phyloP scores from a whole-genome alignment of 1,140 invertebrate species.

The Formica exsecta region DNA sequence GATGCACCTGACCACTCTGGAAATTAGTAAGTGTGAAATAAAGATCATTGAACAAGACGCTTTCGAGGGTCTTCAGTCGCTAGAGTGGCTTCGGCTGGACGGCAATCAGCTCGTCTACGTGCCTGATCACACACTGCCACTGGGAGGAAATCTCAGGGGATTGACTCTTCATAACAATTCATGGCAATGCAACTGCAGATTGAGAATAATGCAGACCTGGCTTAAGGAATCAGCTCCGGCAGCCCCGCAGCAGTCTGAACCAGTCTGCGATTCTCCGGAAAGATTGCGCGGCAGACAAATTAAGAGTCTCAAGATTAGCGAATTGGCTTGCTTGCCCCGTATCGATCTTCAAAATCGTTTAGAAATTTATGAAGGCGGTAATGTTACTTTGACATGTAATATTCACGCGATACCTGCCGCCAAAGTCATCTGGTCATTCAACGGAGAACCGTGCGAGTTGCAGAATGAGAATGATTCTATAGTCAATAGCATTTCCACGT shows the following conservation, averaged over 20 bases:
- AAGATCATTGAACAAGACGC: slow-evolving; percentile 92
- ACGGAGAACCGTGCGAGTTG: slow-evolving; percentile 88
- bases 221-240: slow-evolving; percentile 90
- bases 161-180: slow-evolving; percentile 94
- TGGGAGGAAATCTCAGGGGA: slow-evolving; percentile 91
- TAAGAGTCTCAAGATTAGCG: slow-evolving; percentile 89
- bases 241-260: slow-evolving; percentile 88
- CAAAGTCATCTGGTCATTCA: slow-evolving; percentile 93
- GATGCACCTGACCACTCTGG: slow-evolving; percentile 91
- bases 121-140: slow-evolving; percentile 81
- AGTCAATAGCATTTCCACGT: slow-evolving; percentile 50
- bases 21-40: slow-evolving; percentile 93
- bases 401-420: slow-evolving; percentile 93
- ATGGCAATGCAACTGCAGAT: slow-evolving; percentile 95
- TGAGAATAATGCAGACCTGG: slow-evolving; percentile 92
- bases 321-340: slow-evolving; percentile 94
- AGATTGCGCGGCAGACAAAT: slow-evolving; percentile 90
- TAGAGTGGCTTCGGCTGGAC: slow-evolving; percentile 94
- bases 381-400: slow-evolving; percentile 92
- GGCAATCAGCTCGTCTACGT: slow-evolving; percentile 92
- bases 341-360: slow-evolving; percentile 87
- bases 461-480: slow-evolving; percentile 82
- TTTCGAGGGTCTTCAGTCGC: slow-evolving; percentile 92
- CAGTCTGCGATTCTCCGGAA: slow-evolving; percentile 91
- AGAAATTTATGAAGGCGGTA: slow-evolving; percentile 92